These are phyloP conservation scores for Corythucha ciliata DNA, from an alignment of 2,888 invertebrate species.

Conservation along the genomic window DNA sequence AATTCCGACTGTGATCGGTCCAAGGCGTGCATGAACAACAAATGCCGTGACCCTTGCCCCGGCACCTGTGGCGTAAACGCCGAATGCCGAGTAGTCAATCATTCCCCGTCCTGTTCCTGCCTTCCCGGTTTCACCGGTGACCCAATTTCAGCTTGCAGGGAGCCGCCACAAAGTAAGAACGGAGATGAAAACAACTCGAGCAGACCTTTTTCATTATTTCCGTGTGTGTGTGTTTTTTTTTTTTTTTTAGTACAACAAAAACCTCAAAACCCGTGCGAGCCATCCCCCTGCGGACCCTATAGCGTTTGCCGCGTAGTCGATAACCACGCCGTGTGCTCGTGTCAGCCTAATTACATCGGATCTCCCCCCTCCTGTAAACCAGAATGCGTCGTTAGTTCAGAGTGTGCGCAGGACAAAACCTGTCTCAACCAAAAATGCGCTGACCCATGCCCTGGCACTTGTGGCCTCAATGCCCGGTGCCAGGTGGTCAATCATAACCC, in stretches of 20 bases:
- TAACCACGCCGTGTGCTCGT: slow-evolving; percentile 63
- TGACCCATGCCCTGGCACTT: slow-evolving; percentile 63
- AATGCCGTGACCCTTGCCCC: slow-evolving; percentile 74
- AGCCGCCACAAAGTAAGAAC: slow-evolving; percentile 25
- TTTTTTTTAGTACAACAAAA: slow-evolving; percentile 38
- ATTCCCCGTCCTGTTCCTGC: slow-evolving; percentile 72
- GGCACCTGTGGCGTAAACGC: slow-evolving; percentile 74
- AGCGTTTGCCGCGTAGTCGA: slow-evolving; percentile 55
- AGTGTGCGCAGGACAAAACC: slow-evolving; percentile 60
- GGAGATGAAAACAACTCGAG: too few relatives aligned
- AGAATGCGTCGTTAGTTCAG: slow-evolving; percentile 66
- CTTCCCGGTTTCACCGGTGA: slow-evolving; percentile 68
- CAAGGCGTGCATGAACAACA: slow-evolving; percentile 72
- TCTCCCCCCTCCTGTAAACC: slow-evolving; percentile 65
- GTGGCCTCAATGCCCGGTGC: slow-evolving; percentile 62
- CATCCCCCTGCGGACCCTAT: slow-evolving; percentile 71
- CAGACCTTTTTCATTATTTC: slow-evolving; percentile 11
- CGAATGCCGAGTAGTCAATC: slow-evolving; percentile 69
- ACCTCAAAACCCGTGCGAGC: slow-evolving; percentile 54
- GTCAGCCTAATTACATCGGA: slow-evolving; percentile 57
- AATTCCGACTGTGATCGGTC: slow-evolving; percentile 70
- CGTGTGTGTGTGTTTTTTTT: slow-evolving; percentile 25
- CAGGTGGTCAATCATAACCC: slow-evolving; percentile 66
- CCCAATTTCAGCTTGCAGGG: slow-evolving; percentile 48
- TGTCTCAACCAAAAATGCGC: slow-evolving; percentile 67